These are phyloP conservation scores for Orchesella cincta DNA, from an alignment of 1,140 invertebrate species.

Conservation along the genomic window DNA sequence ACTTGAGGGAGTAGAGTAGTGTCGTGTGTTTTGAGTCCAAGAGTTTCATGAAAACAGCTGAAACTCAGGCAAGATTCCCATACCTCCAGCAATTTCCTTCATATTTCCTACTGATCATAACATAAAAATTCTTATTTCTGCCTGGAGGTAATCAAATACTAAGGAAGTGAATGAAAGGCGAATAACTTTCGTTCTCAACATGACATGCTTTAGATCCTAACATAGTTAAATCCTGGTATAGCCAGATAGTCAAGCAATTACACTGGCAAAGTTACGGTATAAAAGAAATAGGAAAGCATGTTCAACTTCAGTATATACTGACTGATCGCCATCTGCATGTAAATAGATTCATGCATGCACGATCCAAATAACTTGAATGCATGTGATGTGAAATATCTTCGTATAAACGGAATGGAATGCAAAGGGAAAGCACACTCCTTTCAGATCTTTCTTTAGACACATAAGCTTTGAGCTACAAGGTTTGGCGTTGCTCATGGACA, in stretches of 20 bases:
- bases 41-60: slow-evolving; percentile 1
- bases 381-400: neutral
- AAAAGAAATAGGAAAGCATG: no score
- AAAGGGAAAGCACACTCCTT: neutral
- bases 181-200: neutral
- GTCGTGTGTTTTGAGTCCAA: no score
- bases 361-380: neutral
- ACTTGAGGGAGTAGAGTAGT: no score
- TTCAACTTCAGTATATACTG: neutral
- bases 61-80: slow-evolving; percentile 13
- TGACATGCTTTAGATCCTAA: neutral
- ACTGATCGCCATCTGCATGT: slow-evolving; percentile 9
- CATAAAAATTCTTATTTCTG: slow-evolving; percentile 12
- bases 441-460: neutral
- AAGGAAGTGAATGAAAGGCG: neutral
- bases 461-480: neutral
- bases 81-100: neutral
- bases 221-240: no score
- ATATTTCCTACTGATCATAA: slow-evolving; percentile 7
- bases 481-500: neutral
- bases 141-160: neutral
- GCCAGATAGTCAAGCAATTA: no score
- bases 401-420: neutral
- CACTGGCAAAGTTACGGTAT: no score
- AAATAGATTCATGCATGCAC: neutral